Evolutionary conservation across 2,888 invertebrate species (phyloP).

Genomic region (Patella ulyssiponensis): DNA sequence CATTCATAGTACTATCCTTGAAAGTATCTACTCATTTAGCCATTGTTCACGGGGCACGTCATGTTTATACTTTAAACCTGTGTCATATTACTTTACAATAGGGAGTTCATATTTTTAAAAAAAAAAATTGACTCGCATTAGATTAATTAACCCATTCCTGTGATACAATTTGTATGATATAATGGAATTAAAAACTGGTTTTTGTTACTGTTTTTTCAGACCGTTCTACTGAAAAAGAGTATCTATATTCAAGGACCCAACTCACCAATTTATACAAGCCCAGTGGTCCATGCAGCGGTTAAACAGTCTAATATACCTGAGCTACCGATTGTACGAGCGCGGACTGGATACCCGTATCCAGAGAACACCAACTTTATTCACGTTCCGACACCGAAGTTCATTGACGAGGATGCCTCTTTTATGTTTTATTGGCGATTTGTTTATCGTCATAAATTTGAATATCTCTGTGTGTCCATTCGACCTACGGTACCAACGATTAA

Average conservation of each 20-base stretch:
- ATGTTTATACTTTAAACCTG: too few relatives aligned
- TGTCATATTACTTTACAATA: too few relatives aligned
- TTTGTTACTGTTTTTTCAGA: background rate
- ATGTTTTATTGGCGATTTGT: constrained; percentile 24
- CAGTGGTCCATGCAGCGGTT: background rate
- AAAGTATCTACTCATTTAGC: too few relatives aligned
- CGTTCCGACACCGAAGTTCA: constrained; percentile 8
- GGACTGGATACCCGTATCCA: background rate
- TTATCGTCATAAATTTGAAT: constrained; percentile 16
- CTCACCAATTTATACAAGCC: background rate
- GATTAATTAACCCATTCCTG: too few relatives aligned
- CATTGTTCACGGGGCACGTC: too few relatives aligned
- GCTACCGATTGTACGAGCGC: background rate
- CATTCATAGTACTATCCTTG: too few relatives aligned
- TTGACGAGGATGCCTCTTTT: constrained; percentile 12
- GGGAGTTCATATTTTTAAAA: too few relatives aligned
- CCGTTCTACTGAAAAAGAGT: background rate
- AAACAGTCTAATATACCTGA: background rate
- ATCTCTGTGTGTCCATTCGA: constrained; percentile 9
- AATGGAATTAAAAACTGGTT: background rate
- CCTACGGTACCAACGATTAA: background rate
- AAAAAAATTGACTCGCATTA: too few relatives aligned
- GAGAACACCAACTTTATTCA: background rate
- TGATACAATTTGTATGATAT: background rate
- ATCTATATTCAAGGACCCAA: background rate